Base-by-base conservation (phyloP, 2,113 vertebrate species). In the Chrysemys picta region DNA sequence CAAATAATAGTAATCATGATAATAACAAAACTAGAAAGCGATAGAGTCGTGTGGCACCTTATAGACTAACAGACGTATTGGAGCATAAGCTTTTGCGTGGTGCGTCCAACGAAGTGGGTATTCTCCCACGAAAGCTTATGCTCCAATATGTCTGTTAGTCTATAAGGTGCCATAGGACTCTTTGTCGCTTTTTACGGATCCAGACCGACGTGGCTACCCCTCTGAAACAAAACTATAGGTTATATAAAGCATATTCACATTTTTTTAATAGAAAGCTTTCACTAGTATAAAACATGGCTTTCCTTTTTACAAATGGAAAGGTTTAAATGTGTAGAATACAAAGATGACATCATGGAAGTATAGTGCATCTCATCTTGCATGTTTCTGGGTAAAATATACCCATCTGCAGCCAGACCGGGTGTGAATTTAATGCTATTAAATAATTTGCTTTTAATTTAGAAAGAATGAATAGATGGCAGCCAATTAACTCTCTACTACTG, bases 391-490 rank as follows among this genome's bases (percentile, higher is more conserved):
- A 89, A 49, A 69, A 78, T 0, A 1, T 21, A 82, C 25, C 78
- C 45, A 82, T 42, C 16, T 31, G 86, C 17, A 65, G 62, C 84
- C 62, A 84, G 4, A 76, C n/a, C 2, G 52, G 88, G 79, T 84
- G 75, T 65, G 72, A 92, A 91, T 91, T 78, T 88, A 72, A 91
- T 5, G 25, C 19, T 72, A 75, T n/a, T 38, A 90, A 57, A 38
- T 88, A 72, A 82, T 89, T 84, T 94, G 80, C 31, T 82, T 93
- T 89, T 49, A 76, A 88, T 10, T 45, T 14, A 78, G 89, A 80
- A 93, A 95, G 89, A 95, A 80, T 72, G 52, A 56, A 69, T 92
- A 72, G 89, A 88, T 88, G 45, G 78, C 72, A 95, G 52, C 72
- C 83, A 94, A 62, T 10, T 62, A 62, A 29, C 24, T 84, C n/a